phyloP scores from a whole-genome alignment of 2,797 vertebrate genomes.

The Oophaga sylvatica region DNA sequence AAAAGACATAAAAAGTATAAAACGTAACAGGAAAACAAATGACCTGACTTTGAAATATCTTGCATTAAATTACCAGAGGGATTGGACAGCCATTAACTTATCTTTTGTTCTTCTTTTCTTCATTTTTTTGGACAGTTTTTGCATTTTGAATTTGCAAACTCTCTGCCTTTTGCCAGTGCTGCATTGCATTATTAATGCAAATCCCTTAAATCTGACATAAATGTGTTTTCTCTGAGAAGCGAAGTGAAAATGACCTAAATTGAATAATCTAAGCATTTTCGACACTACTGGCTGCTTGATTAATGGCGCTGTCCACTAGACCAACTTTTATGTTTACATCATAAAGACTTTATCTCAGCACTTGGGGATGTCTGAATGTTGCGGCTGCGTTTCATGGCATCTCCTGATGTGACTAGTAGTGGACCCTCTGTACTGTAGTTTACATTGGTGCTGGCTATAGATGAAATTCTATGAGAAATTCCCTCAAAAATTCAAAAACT shows the following conservation, averaged over 20 bases:
- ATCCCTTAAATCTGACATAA: conserved; percentile 57
- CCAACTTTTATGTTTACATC: conserved; percentile 1
- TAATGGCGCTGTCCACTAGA: conserved; percentile 33
- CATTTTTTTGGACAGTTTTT: background rate
- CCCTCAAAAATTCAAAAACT: no score
- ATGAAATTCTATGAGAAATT: no score
- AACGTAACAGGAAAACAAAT: conserved; percentile 11
- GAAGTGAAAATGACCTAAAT: conserved; percentile 54
- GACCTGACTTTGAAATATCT: conserved; percentile 28
- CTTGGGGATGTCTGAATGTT: background rate
- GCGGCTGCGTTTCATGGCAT: background rate
- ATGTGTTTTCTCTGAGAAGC: conserved; percentile 44
- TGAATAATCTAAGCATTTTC: conserved; percentile 38
- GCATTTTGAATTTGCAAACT: conserved; percentile 43
- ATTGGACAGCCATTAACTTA: background rate
- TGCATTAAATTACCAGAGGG: background rate
- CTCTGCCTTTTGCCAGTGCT: conserved; percentile 46
- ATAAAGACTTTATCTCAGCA: background rate
- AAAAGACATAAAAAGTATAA: background rate
- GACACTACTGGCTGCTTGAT: conserved; percentile 31
- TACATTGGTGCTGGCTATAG: background rate
- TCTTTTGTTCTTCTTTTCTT: conserved; percentile 5
- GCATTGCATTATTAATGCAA: conserved; percentile 58
- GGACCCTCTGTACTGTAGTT: background rate
- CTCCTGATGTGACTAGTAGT: background rate